A percentile compares a stretch with the other conserved stretches of the same genome.
Evolutionary conservation across 1,140 invertebrate species (phyloP).

Genomic region (Chironomus striatipennis): DNA sequence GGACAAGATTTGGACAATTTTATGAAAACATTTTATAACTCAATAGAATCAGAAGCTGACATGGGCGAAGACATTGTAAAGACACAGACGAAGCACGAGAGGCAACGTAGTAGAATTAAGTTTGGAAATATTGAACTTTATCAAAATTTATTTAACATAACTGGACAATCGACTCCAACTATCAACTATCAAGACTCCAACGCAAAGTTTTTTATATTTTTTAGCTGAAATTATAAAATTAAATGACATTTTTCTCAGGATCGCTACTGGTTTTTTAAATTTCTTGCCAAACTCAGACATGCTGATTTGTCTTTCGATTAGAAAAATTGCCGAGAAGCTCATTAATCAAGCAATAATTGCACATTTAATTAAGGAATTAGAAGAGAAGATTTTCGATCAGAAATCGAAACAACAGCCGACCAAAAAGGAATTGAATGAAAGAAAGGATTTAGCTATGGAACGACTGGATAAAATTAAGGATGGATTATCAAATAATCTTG

Average conservation of each 20-base stretch:
- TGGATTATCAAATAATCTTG: neutral
- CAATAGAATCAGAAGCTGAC: constrained; percentile 25
- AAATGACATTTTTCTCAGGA: neutral
- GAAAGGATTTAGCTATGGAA: constrained; percentile 22
- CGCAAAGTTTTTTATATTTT: neutral
- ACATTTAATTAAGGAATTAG: constrained; percentile 17
- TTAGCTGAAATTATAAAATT: neutral
- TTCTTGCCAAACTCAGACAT: constrained; percentile 5
- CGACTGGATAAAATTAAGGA: constrained; percentile 17
- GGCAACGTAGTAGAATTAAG: neutral
- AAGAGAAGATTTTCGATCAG: constrained; percentile 24
- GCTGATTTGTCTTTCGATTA: neutral
- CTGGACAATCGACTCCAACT: neutral
- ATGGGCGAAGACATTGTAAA: constrained; percentile 26
- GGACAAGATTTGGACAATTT: constrained; percentile 27
- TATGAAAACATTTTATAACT: constrained; percentile 22
- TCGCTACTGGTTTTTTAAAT: neutral
- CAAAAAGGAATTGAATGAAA: constrained; percentile 17
- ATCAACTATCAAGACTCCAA: neutral
- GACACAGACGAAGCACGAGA: neutral
- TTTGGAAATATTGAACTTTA: neutral
- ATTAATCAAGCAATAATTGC: constrained; percentile 23
- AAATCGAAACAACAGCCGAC: neutral
- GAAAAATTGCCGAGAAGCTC: neutral
- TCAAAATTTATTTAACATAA: neutral